Conservation (phyloP, 2,797 vertebrate species). For the Phrynocephalus vlangalii region DNA sequence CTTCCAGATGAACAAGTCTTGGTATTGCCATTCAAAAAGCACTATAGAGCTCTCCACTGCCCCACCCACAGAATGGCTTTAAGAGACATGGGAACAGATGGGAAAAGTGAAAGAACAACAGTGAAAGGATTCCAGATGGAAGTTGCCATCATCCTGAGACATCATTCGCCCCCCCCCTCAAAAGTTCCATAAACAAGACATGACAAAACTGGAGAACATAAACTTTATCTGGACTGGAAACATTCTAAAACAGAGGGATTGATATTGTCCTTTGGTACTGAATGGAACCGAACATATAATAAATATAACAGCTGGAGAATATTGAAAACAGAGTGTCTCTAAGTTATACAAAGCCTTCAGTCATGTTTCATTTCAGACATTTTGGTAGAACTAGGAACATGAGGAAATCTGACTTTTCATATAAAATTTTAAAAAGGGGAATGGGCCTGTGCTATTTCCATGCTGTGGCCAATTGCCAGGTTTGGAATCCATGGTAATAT, state of each 20-base stretch:
- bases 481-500: conserved; percentile 61
- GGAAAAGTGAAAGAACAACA: not conserved
- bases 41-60: not conserved
- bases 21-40: not conserved
- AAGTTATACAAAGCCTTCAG: conserved; percentile 37
- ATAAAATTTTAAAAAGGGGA: conserved; percentile 43
- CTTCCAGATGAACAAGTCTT: not conserved
- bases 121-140: not conserved
- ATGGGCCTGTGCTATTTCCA: conserved; percentile 44
- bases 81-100: too few species aligned
- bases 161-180: not conserved
- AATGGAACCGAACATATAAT: conserved; percentile 55
- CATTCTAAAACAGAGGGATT: conserved; percentile 63
- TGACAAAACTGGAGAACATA: not conserved
- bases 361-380: conserved; percentile 34
- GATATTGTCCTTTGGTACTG: conserved; percentile 63
- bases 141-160: too few species aligned
- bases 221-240: not conserved
- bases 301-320: conserved; percentile 62
- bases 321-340: conserved; percentile 46
- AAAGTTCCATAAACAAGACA: not conserved
- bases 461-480: conserved; percentile 51
- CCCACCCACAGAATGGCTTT: too few species aligned
- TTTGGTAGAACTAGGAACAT: conserved; percentile 49
- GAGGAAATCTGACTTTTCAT: conserved; percentile 42